These are phyloP conservation scores for Adelosebastes latens DNA, from an alignment of 2,797 vertebrate species.

Conservation along the genomic window DNA sequence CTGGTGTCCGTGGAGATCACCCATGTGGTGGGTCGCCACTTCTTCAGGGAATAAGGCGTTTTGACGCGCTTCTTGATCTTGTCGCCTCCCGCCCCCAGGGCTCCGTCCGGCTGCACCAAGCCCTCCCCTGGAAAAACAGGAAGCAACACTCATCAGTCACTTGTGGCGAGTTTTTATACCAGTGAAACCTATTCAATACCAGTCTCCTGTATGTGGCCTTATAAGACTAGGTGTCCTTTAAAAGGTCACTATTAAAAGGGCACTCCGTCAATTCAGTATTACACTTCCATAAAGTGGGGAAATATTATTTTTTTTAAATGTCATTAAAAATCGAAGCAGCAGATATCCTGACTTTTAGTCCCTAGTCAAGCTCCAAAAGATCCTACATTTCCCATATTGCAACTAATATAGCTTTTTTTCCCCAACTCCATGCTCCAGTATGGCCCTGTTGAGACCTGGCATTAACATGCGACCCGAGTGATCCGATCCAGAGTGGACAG, in stretches of 20 bases:
- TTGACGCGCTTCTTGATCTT: conserved; percentile 99
- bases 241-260: not conserved
- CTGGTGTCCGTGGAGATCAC: conserved; percentile 93
- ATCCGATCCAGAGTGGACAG: too few relatives aligned
- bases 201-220: not conserved
- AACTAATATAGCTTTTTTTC: not conserved
- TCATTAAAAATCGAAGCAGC: not conserved
- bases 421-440: not conserved
- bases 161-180: not conserved
- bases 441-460: not conserved
- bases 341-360: not conserved
- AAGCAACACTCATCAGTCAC: conserved; percentile 14
- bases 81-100: conserved; percentile 90
- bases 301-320: not conserved
- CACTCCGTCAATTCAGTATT: not conserved
- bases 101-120: conserved; percentile 83
- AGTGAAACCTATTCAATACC: not conserved
- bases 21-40: conserved; percentile 98
- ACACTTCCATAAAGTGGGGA: not conserved
- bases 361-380: not conserved
- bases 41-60: conserved; percentile 96
- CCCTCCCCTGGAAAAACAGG: conserved; percentile 81
- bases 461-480: too few relatives aligned
- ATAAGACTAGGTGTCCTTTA: not conserved
- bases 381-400: conserved; percentile 1